Evolutionary conservation across 2,113 vertebrate species (phyloP), one percentile per base, ranked within the genome.

Genomic region (Oenanthe melanoleuca): DNA sequence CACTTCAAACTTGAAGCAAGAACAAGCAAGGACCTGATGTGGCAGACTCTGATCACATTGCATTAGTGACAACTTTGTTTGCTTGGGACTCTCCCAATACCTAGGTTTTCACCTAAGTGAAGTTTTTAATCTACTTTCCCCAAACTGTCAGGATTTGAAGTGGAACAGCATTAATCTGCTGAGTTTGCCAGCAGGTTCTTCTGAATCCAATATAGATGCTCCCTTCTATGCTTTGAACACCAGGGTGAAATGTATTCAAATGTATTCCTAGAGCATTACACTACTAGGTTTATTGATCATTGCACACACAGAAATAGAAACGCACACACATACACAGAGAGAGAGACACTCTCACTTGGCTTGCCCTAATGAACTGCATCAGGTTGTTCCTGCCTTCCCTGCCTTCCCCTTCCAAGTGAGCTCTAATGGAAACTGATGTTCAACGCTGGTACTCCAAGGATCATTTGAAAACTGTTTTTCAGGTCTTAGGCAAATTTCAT

Each of bases 1-100:
- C 22, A 21, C 24, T 86, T 83, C 40, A 57, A 50, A 78, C 9
- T 34, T 60, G 17, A 1, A 17, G 24, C 38, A 28, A 64, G 45
- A 86, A 69, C 0, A 0, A 79, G 29, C 0, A 0, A 79, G 29
- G 28, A 45, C 33, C 14, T 60, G 37, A 71, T 2, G 1, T 26
- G 53, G 26, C 66, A 94, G 64, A 49, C 4, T 67, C 57, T 56
- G 63, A 88, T 28, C 34, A 40, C n/a, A 40, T 5, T 45, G 64
- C 17, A 23, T 20, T 59, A 45, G 9, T 1, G 10, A 70, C 7
- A 70, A 74, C n/a, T 70, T 59, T 4, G 86, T 65, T 42, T 52
- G 14, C 12, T 42, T 47, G 8, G 5, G 34, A 69, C 31, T 60
- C n/a, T 52, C 75, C 34, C 4, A 22, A 1, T 25, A 38, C 9